phyloP scores from a whole-genome alignment of 2,797 vertebrate species.

The Propithecus deckenii region DNA sequence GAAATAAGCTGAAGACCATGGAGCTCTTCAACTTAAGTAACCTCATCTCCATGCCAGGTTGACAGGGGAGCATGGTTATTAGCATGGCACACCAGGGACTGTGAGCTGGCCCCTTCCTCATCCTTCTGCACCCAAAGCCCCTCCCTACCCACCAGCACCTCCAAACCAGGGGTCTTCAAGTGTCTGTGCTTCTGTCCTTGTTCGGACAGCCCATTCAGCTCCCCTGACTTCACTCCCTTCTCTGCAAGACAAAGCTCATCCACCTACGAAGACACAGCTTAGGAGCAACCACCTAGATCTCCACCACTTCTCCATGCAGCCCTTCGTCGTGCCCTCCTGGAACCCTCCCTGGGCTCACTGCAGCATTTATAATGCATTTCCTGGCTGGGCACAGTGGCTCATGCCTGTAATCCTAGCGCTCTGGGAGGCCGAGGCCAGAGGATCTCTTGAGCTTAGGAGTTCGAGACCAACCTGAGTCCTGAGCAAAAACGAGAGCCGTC shows the following conservation, averaged over 20 bases:
- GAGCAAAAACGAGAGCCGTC: too few relatives aligned
- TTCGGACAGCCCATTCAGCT: neutral
- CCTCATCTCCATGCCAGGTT: neutral
- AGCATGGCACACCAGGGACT: neutral
- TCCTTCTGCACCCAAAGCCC: neutral
- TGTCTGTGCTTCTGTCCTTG: neutral
- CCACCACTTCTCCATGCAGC: neutral
- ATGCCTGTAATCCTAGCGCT: too few relatives aligned
- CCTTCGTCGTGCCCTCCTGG: neutral
- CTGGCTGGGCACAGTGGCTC: too few relatives aligned
- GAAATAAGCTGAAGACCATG: neutral
- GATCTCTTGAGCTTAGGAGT: too few relatives aligned
- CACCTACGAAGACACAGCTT: too few relatives aligned
- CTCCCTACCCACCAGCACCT: neutral
- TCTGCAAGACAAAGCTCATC: neutral
- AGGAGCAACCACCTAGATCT: neutral
- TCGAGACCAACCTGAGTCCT: too few relatives aligned
- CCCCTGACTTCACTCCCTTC: neutral
- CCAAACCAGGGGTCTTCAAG: neutral
- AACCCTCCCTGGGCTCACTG: neutral
- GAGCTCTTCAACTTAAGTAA: neutral
- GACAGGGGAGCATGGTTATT: neutral
- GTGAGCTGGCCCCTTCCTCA: neutral
- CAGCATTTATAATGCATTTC: neutral
- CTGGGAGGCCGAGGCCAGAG: too few relatives aligned